These are phyloP conservation scores for Anser cygnoides DNA, from an alignment of 2,113 vertebrate species.

Conservation along the genomic window DNA sequence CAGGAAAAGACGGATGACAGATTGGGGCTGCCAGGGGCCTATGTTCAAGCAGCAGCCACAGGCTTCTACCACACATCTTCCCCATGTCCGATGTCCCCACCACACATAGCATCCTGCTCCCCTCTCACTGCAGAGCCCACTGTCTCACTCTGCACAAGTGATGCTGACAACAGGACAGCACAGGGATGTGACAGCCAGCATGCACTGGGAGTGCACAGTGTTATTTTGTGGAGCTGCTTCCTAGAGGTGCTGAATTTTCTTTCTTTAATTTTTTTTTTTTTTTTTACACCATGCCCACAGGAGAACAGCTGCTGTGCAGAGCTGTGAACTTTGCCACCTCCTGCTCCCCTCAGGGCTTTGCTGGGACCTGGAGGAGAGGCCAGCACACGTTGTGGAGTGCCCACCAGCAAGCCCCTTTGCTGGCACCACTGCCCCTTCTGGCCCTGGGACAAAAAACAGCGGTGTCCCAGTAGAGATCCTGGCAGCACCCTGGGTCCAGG, in stretches of 20 bases:
- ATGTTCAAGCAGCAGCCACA: no score
- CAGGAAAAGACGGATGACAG: accelerated
- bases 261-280: not conserved
- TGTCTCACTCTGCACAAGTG: accelerated
- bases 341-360: not conserved
- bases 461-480: not conserved
- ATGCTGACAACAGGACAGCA: not conserved
- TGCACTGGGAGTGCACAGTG: accelerated
- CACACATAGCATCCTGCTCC: not conserved
- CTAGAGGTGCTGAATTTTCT: not conserved
- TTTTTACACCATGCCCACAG: accelerated
- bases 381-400: not conserved
- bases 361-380: not conserved
- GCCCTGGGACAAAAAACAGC: not conserved
- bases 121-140: not conserved
- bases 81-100: not conserved
- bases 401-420: not conserved
- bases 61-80: not conserved
- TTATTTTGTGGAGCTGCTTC: not conserved
- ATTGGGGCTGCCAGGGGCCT: not conserved
- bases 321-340: not conserved
- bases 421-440: not conserved
- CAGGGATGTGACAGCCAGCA: no score
- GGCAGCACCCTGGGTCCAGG: not conserved
- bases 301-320: not conserved